phyloP scores from a whole-genome alignment of 2,888 invertebrate genomes.

The Calephelis perditalis region DNA sequence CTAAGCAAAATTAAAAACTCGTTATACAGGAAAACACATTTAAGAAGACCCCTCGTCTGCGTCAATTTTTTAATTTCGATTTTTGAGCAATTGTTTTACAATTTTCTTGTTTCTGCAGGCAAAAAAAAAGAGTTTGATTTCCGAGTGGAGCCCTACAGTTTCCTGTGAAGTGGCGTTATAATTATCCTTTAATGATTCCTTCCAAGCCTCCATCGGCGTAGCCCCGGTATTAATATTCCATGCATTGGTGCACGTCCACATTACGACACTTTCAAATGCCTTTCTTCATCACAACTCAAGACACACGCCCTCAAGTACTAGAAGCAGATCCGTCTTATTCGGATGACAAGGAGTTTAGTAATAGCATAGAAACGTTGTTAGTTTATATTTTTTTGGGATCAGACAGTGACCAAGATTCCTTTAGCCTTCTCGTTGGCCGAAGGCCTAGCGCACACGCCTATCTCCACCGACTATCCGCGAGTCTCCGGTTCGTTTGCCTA shows the following conservation, averaged over 20 bases:
- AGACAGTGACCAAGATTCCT: too few species aligned
- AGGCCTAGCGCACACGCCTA: too few species aligned
- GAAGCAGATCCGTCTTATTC: too few species aligned
- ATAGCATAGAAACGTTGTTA: too few species aligned
- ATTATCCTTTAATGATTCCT: slow-evolving; percentile 73
- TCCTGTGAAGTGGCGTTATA: slow-evolving; percentile 67
- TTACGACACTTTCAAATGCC: slow-evolving; percentile 17
- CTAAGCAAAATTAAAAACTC: not conserved
- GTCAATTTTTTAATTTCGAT: slow-evolving; percentile 7
- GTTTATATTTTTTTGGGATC: too few species aligned
- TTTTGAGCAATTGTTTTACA: slow-evolving; percentile 35
- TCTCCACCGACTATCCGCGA: too few species aligned
- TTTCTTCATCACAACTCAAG: too few species aligned
- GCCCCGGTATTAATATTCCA: slow-evolving; percentile 59
- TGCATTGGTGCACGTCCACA: slow-evolving; percentile 57
- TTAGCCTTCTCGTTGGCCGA: too few species aligned
- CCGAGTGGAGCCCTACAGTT: slow-evolving; percentile 61
- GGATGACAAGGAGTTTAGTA: too few species aligned
- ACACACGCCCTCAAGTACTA: too few species aligned
- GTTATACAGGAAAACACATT: slow-evolving; percentile 4
- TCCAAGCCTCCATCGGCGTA: slow-evolving; percentile 59
- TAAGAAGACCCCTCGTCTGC: slow-evolving; percentile 2
- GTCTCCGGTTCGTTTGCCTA: too few species aligned
- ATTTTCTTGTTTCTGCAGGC: slow-evolving; percentile 46
- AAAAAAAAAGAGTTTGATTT: slow-evolving; percentile 65